A percentile compares a stretch with the other conserved stretches of the same genome.
Evolutionary conservation across 2,113 vertebrate genomes (phyloP).

Genomic region (Choloepus hoffmanni): DNA sequence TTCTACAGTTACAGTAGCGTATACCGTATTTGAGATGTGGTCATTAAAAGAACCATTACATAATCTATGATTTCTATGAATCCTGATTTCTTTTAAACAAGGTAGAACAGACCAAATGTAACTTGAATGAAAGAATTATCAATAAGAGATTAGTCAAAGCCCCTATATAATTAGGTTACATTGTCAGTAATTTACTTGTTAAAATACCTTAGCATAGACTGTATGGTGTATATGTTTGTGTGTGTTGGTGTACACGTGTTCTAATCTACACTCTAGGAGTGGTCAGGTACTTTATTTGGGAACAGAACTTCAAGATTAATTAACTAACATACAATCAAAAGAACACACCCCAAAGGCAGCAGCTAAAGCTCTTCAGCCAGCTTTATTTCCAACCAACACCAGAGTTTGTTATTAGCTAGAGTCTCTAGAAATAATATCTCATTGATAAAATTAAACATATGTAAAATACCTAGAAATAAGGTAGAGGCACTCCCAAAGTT

Average conservation of each 20-base stretch:
- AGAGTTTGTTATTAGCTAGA: constrained; percentile 2
- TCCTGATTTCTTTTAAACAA: background rate
- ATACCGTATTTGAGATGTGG: background rate
- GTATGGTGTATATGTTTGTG: background rate
- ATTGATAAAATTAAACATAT: background rate
- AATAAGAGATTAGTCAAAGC: background rate
- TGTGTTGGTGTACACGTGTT: background rate
- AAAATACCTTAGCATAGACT: background rate
- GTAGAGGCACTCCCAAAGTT: background rate
- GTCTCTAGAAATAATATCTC: background rate
- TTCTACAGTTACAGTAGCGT: background rate
- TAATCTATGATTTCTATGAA: background rate
- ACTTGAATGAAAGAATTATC: background rate
- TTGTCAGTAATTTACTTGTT: background rate
- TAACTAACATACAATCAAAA: no score
- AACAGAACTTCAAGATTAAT: background rate
- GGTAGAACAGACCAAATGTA: background rate
- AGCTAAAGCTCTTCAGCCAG: background rate
- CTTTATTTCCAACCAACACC: constrained; percentile 6
- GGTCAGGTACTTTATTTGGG: background rate
- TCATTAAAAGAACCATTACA: background rate
- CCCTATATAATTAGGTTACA: background rate
- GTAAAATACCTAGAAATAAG: background rate
- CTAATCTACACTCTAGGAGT: background rate
- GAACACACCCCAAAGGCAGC: background rate